Base-by-base conservation (phyloP, 2,113 vertebrate genomes). In the Saccopteryx leptura region DNA sequence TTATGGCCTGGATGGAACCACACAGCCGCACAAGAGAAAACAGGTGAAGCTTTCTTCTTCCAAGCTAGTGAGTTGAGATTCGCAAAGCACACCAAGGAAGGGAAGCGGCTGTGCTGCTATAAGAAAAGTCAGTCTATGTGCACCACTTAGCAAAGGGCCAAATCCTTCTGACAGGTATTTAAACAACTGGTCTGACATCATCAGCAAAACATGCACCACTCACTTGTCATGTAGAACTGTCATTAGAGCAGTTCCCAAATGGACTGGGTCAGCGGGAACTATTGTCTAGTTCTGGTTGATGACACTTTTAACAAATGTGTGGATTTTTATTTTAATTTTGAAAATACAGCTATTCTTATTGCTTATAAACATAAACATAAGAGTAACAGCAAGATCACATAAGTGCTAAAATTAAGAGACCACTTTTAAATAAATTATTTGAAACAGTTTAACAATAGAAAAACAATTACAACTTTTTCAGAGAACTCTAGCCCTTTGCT, bases 381-480 rank as follows among this genome's bases (percentile, higher is more conserved):
- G 13, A 56, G 17, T 76, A 78, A 71, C 1, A 63, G 48, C 54
- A 33, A 63, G 14, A n/a, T 68, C 52, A 71, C 21, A 12, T 71
- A 80, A 79, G 31, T 33, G 28, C 87, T 81, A 76, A 92, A 50
- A 69, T 68, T 91, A 66, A 91, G 71, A 94, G 74, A 88, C 21
- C 28, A 81, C 24, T 93, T 75, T 63, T 39, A 48, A 90, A 69
- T 80, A 94, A 86, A 92, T 69, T 48, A 76, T 75, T 24, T 83
- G 58, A 83, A 60, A 66, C 23, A 52, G 46, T 75, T 63, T 66
- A 83, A 68, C 71, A 56, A 61, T 48, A 61, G 39, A 39, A 90
- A 93, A 93, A 60, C 58, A 80, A 81, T 76, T 58, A 81, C 10
- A 74, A 95, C 23, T 56, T 80, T 91, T 81, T 60, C 66, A 91